A percentile compares a stretch with the other conserved stretches of the same genome.
Conservation (phyloP, 1,140 invertebrate species). For the Zaprionus taronus region DNA sequence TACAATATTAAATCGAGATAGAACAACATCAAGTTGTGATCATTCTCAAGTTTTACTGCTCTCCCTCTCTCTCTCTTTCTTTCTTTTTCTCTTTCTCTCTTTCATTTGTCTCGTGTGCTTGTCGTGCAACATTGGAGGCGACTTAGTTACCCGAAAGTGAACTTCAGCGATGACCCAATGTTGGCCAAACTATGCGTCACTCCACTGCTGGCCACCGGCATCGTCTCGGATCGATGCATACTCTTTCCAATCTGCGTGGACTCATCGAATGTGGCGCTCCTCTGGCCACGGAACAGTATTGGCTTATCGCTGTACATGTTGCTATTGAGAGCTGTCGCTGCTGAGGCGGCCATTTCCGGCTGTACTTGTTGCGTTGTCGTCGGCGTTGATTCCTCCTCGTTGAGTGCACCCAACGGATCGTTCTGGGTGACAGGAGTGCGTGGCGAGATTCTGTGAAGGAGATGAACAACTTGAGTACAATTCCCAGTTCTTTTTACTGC, state of each 20-base stretch:
- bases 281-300: constrained; percentile 85
- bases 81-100: not conserved
- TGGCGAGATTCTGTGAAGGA: constrained; percentile 86
- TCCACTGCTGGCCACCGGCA: constrained; percentile 88
- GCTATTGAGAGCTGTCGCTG: constrained; percentile 54
- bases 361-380: constrained; percentile 25
- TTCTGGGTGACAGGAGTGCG: constrained; percentile 94
- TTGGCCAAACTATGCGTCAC: constrained; percentile 91
- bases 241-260: constrained; percentile 84
- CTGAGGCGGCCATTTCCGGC: constrained; percentile 7
- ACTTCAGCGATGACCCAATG: constrained; percentile 91
- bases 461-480: not conserved
- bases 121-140: not conserved
- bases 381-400: constrained; percentile 84
- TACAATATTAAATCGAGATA: constrained; percentile 1
- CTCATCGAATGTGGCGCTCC: constrained; percentile 87
- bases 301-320: constrained; percentile 85
- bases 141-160: constrained; percentile 91
- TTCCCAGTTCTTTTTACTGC: not conserved
- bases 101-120: not conserved
- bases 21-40: constrained; percentile 3
- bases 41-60: not conserved
- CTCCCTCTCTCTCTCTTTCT: not conserved
- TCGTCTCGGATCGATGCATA: constrained; percentile 92
- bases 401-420: constrained; percentile 94